A percentile compares a stretch with the other conserved stretches of the same genome.
phyloP scores from a whole-genome alignment of 92 coral and sea anemone genomes.

The Isaurus tuberculatus region DNA sequence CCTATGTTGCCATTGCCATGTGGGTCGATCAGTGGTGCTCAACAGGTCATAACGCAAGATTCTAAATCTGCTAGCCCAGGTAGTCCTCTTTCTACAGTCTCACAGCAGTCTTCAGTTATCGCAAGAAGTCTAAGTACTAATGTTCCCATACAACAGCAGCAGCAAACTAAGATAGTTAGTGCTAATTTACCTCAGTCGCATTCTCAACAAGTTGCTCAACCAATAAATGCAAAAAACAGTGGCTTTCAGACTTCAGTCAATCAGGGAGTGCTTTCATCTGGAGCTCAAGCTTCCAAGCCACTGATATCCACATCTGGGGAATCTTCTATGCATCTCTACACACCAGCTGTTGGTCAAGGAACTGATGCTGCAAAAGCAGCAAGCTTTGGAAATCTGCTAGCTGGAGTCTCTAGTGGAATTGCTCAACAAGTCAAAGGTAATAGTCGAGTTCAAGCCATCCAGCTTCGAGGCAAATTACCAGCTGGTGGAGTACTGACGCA shows the following conservation, averaged over 20 bases:
- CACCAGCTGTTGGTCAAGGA: not conserved
- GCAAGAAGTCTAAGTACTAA: not conserved
- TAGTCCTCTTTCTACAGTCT: slow-evolving; percentile 1
- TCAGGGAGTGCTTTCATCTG: not conserved
- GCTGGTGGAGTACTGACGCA: slow-evolving; percentile 8
- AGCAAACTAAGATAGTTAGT: slow-evolving; percentile 15
- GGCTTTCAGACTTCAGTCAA: slow-evolving; percentile 9
- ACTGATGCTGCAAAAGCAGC: slow-evolving; percentile 12
- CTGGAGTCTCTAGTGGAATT: slow-evolving; percentile 20
- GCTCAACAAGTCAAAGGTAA: not conserved
- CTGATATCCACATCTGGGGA: slow-evolving; percentile 10
- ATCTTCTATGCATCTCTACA: not conserved
- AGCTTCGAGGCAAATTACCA: slow-evolving; percentile 4
- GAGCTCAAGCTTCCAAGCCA: slow-evolving; percentile 6
- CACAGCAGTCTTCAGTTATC: slow-evolving; percentile 9
- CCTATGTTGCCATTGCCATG: slow-evolving; percentile 32
- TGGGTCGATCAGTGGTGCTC: slow-evolving; percentile 1
- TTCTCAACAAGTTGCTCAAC: not conserved
- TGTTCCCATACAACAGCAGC: not conserved
- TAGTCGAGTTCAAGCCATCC: not conserved
- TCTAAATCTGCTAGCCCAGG: slow-evolving; percentile 5
- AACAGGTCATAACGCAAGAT: slow-evolving; percentile 18
- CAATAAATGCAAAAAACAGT: not conserved
- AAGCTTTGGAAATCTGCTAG: not conserved
- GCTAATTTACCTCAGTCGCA: slow-evolving; percentile 4